These are phyloP conservation scores for Tribolium freemani DNA, from an alignment of 2,888 invertebrate genomes.

Conservation along the genomic window DNA sequence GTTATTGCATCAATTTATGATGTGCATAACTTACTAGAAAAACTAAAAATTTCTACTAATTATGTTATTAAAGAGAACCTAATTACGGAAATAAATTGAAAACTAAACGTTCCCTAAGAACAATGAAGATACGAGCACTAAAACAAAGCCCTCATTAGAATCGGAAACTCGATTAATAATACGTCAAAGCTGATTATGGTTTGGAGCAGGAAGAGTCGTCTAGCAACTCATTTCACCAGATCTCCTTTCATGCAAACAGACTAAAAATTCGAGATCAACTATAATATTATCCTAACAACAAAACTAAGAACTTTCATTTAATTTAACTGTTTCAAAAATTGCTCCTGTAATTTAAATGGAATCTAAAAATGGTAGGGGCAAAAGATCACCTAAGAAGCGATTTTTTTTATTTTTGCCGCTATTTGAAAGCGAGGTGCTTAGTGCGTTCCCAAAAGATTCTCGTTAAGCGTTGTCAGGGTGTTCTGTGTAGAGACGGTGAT, in stretches of 20 bases:
- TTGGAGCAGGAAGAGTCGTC: too few species aligned
- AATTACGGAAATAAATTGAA: neutral
- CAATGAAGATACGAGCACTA: neutral
- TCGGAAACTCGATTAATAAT: neutral
- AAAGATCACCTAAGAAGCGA: too few species aligned
- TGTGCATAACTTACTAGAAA: neutral
- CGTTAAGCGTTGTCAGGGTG: conserved; percentile 24
- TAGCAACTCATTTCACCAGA: too few species aligned
- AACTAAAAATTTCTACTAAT: neutral
- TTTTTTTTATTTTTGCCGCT: too few species aligned
- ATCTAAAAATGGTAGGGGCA: too few species aligned
- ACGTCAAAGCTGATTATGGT: neutral
- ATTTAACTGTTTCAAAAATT: too few species aligned
- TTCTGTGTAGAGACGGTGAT: conserved; percentile 30
- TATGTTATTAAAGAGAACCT: neutral
- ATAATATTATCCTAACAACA: too few species aligned
- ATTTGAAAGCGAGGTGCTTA: neutral
- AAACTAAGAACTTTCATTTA: too few species aligned
- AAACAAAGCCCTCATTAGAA: neutral
- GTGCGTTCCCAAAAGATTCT: conserved; percentile 1
- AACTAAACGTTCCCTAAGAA: neutral
- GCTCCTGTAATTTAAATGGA: too few species aligned
- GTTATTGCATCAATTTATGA: neutral
- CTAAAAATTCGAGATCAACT: too few species aligned
- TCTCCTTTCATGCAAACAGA: too few species aligned